Conservation (phyloP, 2,797 vertebrate species). For the Sebastiscus tertius region DNA sequence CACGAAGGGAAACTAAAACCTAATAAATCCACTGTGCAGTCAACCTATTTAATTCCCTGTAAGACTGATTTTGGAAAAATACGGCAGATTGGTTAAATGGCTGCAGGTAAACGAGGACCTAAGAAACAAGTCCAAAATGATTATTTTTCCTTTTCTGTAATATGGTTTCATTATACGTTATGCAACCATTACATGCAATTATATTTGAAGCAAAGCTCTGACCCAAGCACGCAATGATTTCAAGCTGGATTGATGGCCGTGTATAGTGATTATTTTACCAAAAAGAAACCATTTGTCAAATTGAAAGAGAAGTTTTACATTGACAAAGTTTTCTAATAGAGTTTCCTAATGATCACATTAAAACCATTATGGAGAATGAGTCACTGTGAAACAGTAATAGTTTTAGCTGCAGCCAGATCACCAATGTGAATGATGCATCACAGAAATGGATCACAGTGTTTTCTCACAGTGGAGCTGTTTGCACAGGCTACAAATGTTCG, state of each 20-base stretch:
- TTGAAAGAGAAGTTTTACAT: not conserved
- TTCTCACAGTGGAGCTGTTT: not conserved
- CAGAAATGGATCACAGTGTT: not conserved
- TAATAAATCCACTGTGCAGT: constrained; percentile 10
- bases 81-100: constrained; percentile 2
- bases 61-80: not conserved
- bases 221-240: not conserved
- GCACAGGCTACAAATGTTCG: not conserved
- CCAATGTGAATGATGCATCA: not conserved
- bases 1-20: constrained; percentile 9
- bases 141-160: not conserved
- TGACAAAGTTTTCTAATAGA: not conserved
- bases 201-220: constrained; percentile 1
- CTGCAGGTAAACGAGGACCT: not conserved
- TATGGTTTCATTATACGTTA: constrained; percentile 1
- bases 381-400: not conserved
- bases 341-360: not conserved
- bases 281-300: not conserved
- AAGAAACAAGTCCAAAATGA: not conserved
- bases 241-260: not conserved
- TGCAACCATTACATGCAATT: not conserved
- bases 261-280: not conserved
- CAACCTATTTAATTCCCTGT: not conserved
- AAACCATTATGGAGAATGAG: not conserved
- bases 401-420: not conserved